Conservation (phyloP, 2,888 invertebrate species). For the Morpho achilles region DNA sequence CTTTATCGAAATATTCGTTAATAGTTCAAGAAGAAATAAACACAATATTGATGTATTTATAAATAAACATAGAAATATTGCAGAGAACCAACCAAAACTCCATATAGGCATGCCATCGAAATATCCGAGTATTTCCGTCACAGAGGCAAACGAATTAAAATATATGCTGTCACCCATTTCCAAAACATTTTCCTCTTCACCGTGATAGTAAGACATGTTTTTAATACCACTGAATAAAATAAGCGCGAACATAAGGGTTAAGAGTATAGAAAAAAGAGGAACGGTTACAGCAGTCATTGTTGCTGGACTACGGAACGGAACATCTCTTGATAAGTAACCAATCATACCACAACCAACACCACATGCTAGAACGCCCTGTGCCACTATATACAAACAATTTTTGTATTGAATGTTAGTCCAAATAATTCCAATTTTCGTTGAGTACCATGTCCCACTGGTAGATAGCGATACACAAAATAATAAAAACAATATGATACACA, state of each 20-base stretch:
- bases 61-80: conserved; percentile 47
- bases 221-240: conserved; percentile 57
- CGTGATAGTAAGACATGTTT: conserved; percentile 64
- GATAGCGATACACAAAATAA: conserved; percentile 56
- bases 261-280: conserved; percentile 44
- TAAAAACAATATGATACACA: conserved; percentile 41
- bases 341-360: conserved; percentile 59
- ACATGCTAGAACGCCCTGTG: conserved; percentile 45
- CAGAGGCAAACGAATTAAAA: conserved; percentile 51
- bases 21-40: conserved; percentile 45
- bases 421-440: conserved; percentile 40
- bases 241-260: conserved; percentile 43
- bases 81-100: conserved; percentile 58
- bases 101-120: conserved; percentile 51
- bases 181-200: conserved; percentile 56
- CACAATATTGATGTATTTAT: conserved; percentile 52
- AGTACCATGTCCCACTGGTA: conserved; percentile 58
- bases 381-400: conserved; percentile 37
- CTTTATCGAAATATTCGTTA: conserved; percentile 32
- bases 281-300: conserved; percentile 58
- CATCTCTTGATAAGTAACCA: conserved; percentile 49
- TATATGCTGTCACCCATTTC: conserved; percentile 48
- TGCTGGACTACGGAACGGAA: conserved; percentile 61
- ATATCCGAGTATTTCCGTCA: conserved; percentile 57
- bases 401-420: conserved; percentile 38